These are phyloP conservation scores for Acleris sparsana DNA, from an alignment of 2,888 invertebrate species.

Conservation along the genomic window DNA sequence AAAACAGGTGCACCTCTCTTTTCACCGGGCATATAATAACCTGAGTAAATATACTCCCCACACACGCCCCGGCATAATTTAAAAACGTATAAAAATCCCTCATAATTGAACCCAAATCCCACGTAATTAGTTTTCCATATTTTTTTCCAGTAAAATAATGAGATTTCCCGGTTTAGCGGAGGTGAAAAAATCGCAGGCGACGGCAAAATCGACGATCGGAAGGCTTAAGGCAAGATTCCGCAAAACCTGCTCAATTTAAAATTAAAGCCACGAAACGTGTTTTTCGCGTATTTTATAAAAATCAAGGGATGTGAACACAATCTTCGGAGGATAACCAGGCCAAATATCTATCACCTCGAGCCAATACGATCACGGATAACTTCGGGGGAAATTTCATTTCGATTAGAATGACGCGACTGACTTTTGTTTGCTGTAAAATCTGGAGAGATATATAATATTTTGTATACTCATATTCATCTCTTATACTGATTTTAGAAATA, in stretches of 20 bases:
- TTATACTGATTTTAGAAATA: too few species aligned
- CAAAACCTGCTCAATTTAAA: constrained; percentile 83
- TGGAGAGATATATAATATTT: not conserved
- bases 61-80: constrained; percentile 9
- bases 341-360: constrained; percentile 44
- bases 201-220: constrained; percentile 65
- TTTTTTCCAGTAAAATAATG: constrained; percentile 66
- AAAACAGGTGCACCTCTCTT: not conserved
- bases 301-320: constrained; percentile 79
- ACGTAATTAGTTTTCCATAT: constrained; percentile 73
- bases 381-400: constrained; percentile 41
- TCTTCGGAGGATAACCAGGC: constrained; percentile 74
- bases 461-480: too few species aligned
- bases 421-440: not conserved
- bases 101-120: constrained; percentile 51
- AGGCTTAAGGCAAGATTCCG: constrained; percentile 78
- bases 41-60: not conserved
- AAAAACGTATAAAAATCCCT: constrained; percentile 17
- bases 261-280: constrained; percentile 84
- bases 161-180: constrained; percentile 62
- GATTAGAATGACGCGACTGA: constrained; percentile 34
- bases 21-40: not conserved
- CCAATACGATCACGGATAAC: constrained; percentile 41
- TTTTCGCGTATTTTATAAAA: constrained; percentile 83
- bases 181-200: constrained; percentile 60